Percentiles rank a stretch among this genome's conserved stretches.
These are phyloP conservation scores for Cistogaster globosa DNA, from an alignment of 2,888 invertebrate genomes.

Conservation along the genomic window DNA sequence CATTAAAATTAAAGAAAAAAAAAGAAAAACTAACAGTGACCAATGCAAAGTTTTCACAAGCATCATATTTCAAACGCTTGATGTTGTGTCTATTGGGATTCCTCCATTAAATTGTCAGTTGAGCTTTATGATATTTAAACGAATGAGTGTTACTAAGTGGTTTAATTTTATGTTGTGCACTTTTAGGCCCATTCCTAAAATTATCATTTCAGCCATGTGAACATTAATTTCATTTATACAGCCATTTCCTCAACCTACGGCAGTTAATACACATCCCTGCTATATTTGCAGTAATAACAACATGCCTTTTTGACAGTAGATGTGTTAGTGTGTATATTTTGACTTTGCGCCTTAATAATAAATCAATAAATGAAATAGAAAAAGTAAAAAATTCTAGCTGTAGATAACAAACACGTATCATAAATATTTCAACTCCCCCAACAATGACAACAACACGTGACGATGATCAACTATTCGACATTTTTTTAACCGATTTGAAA, in stretches of 20 bases:
- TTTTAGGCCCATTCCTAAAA: constrained; percentile 42
- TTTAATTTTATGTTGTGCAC: constrained; percentile 62
- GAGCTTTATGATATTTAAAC: neutral
- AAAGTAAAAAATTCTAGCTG: constrained; percentile 17
- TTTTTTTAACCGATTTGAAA: too few species aligned
- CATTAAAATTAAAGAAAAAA: too few species aligned
- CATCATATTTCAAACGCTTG: neutral
- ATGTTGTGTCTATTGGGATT: neutral
- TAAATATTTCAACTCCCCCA: too few species aligned
- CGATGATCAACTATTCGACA: too few species aligned
- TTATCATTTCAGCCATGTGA: constrained; percentile 15
- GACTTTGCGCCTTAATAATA: constrained; percentile 49
- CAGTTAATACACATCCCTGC: constrained; percentile 51
- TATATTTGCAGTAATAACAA: constrained; percentile 33
- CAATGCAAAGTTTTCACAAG: too few species aligned
- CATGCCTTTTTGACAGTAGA: neutral
- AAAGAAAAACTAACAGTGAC: too few species aligned
- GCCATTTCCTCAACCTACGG: constrained; percentile 15
- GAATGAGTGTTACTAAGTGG: constrained; percentile 42
- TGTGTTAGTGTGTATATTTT: constrained; percentile 16
- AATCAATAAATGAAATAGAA: constrained; percentile 58
- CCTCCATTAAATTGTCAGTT: neutral
- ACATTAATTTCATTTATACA: constrained; percentile 4
- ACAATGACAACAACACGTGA: too few species aligned
- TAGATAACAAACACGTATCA: neutral